These are phyloP conservation scores for Melanerpes formicivorus DNA, from an alignment of 2,113 vertebrate genomes.

Conservation along the genomic window DNA sequence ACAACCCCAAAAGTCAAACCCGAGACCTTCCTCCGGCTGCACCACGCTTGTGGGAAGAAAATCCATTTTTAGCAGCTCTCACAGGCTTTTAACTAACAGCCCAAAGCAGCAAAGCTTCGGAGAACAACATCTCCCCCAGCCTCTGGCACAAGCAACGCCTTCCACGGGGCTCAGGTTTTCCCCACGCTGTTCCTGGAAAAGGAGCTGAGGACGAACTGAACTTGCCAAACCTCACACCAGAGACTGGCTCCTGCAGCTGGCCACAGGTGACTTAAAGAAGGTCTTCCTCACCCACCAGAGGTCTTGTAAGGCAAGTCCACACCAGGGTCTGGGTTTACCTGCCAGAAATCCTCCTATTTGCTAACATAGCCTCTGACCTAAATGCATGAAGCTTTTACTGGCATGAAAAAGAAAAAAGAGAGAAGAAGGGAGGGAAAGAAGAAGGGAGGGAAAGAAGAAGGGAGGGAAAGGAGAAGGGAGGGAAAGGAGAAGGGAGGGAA, in stretches of 20 bases:
- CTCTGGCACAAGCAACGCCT: accelerated
- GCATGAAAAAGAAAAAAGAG: background rate
- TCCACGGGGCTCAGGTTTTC: background rate
- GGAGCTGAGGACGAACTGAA: background rate
- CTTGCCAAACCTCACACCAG: background rate
- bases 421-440: no score
- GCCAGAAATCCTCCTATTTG: background rate
- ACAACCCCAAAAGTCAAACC: background rate
- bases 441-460: no score
- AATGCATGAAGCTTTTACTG: background rate
- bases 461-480: no score
- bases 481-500: no score
- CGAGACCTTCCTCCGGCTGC: background rate
- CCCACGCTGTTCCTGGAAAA: background rate
- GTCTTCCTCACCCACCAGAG: background rate
- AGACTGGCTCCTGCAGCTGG: accelerated
- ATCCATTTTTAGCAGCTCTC: background rate
- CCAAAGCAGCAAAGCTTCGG: background rate
- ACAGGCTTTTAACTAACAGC: background rate
- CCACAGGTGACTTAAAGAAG: background rate
- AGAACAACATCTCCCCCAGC: accelerated
- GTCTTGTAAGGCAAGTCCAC: background rate
- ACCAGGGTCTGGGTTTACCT: accelerated
- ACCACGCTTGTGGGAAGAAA: background rate
- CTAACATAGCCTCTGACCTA: background rate